phyloP scores from a whole-genome alignment of 2,888 invertebrate genomes.

The Euproctis similis region DNA sequence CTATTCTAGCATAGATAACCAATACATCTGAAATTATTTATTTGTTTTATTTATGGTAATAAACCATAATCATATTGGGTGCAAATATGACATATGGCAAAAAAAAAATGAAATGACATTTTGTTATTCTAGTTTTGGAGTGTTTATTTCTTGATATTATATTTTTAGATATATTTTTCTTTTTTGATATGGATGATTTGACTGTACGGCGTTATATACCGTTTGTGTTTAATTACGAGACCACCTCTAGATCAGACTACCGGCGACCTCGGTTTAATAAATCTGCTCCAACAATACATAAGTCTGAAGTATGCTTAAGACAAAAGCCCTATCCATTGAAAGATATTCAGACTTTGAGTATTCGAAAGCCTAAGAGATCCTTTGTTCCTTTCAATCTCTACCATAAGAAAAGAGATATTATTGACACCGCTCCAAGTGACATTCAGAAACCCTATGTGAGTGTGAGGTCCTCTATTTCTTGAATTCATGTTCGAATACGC shows the following conservation, averaged over 20 bases:
- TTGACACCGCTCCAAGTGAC: slow-evolving; percentile 24
- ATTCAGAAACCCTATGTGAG: slow-evolving; percentile 23
- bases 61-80: no score
- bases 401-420: slow-evolving; percentile 25
- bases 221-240: background rate
- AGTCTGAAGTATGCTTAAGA: background rate
- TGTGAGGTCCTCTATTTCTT: no score
- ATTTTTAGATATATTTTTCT: background rate
- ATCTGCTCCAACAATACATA: background rate
- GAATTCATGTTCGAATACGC: no score
- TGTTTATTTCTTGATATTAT: background rate
- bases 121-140: no score
- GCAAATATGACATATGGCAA: no score
- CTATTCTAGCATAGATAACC: no score
- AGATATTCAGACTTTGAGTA: slow-evolving; percentile 27
- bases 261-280: background rate
- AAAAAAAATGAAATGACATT: no score
- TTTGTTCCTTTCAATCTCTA: slow-evolving; percentile 25
- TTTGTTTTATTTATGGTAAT: no score
- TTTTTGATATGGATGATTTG: background rate
- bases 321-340: slow-evolving; percentile 12
- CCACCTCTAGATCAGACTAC: slow-evolving; percentile 1
- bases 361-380: slow-evolving; percentile 18
- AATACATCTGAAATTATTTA: no score
- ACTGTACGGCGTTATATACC: background rate